Conservation (phyloP, 2,888 invertebrate species). For the Cantharis lateralis region DNA sequence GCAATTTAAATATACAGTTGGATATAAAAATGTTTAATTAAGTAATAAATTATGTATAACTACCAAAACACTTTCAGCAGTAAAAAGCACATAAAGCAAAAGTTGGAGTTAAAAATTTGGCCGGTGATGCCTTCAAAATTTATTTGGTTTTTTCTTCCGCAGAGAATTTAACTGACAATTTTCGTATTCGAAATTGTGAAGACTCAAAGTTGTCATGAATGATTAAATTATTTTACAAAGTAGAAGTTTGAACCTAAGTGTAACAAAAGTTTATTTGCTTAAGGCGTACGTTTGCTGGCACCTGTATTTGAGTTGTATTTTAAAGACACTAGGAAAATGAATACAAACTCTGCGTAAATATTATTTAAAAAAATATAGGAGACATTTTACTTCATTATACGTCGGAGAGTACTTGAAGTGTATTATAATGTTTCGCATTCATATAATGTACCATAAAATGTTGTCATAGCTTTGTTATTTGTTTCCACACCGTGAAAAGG, state of each 20-base stretch:
- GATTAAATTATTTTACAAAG: not conserved
- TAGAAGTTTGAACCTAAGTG: not conserved
- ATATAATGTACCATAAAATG: conserved; percentile 26
- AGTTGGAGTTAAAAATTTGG: not conserved
- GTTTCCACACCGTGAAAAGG: conserved; percentile 11
- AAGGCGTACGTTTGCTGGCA: not conserved
- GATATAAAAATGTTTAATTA: conserved; percentile 4
- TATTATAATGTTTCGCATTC: conserved; percentile 15
- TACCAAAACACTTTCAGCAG: not conserved
- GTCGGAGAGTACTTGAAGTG: conserved; percentile 7
- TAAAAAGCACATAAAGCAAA: not conserved
- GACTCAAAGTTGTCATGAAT: not conserved
- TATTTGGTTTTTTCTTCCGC: not conserved
- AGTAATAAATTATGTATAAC: conserved; percentile 4
- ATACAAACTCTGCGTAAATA: conserved; percentile 5
- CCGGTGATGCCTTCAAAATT: not conserved
- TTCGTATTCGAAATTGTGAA: not conserved
- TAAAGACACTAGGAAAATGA: not conserved
- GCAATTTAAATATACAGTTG: conserved; percentile 3
- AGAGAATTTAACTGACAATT: not conserved
- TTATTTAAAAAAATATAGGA: conserved; percentile 17
- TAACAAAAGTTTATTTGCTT: not conserved
- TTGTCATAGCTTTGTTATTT: conserved; percentile 23
- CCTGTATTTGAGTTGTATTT: not conserved
- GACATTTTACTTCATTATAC: conserved; percentile 26